These are phyloP conservation scores for Masnerella sp. DNA, from an alignment of 2,888 invertebrate species.

Conservation along the genomic window DNA sequence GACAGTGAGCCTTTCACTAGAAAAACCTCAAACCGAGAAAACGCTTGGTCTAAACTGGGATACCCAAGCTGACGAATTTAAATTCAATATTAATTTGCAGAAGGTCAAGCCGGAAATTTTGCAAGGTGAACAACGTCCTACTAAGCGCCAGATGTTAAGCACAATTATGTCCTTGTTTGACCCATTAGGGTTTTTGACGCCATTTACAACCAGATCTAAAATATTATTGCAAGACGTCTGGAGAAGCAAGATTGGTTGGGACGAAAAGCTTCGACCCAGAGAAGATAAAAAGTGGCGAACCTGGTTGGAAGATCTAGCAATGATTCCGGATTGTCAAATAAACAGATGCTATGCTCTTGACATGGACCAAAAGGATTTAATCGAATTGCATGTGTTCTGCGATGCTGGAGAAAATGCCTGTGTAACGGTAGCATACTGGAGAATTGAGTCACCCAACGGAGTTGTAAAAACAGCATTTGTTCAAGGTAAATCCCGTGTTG, in stretches of 20 bases:
- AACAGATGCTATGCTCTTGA: background rate
- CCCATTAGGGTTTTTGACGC: constrained; percentile 59
- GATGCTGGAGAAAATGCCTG: background rate
- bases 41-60: background rate
- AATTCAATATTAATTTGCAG: background rate
- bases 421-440: constrained; percentile 22
- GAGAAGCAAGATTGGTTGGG: constrained; percentile 56
- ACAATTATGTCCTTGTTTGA: background rate
- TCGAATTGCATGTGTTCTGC: background rate
- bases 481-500: constrained; percentile 1
- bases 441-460: background rate
- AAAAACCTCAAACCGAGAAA: background rate
- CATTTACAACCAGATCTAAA: constrained; percentile 57
- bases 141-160: background rate
- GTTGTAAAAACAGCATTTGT: background rate
- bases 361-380: background rate
- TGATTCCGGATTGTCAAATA: background rate
- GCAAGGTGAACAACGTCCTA: background rate
- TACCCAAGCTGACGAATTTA: background rate
- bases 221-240: constrained; percentile 63
- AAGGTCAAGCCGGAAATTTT: background rate
- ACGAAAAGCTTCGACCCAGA: constrained; percentile 45
- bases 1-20: background rate
- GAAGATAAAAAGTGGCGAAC: constrained; percentile 34
- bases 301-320: background rate